Percentiles rank a stretch among this genome's conserved stretches.
These are phyloP conservation scores for Maccullochella peelii DNA, from an alignment of 2,113 vertebrate species.

Conservation along the genomic window DNA sequence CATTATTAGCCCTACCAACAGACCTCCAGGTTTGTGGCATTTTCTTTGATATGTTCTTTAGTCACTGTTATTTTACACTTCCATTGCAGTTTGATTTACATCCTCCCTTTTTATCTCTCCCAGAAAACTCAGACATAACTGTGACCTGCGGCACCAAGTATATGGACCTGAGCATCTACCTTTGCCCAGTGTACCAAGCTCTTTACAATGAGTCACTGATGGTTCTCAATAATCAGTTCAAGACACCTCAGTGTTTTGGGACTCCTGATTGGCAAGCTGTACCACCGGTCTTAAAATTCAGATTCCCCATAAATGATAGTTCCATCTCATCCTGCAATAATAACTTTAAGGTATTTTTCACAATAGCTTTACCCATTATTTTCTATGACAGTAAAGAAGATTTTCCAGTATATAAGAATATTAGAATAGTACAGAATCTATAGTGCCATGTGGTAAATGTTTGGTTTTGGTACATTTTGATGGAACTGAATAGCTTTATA, in stretches of 20 bases:
- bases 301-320: conserved; percentile 72
- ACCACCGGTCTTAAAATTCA: conserved; percentile 80
- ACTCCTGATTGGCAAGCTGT: conserved; percentile 47
- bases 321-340: conserved; percentile 64
- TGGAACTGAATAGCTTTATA: not conserved
- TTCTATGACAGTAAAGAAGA: not conserved
- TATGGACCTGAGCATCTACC: conserved; percentile 78
- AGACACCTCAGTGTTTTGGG: conserved; percentile 68
- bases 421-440: not conserved
- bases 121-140: conserved; percentile 79
- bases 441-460: not conserved
- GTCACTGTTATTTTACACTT: not conserved
- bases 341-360: conserved; percentile 65
- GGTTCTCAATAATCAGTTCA: conserved; percentile 76
- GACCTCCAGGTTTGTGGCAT: conserved; percentile 75
- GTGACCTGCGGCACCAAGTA: conserved; percentile 76
- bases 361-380: not conserved
- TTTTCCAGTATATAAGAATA: not conserved
- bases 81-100: not conserved
- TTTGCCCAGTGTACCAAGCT: conserved; percentile 82
- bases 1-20: conserved; percentile 42
- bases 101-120: conserved; percentile 20
- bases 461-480: not conserved
- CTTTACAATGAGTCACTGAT: conserved; percentile 80
- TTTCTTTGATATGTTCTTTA: not conserved